Conservation (phyloP, 2,113 vertebrate genomes). For the Strix uralensis region DNA sequence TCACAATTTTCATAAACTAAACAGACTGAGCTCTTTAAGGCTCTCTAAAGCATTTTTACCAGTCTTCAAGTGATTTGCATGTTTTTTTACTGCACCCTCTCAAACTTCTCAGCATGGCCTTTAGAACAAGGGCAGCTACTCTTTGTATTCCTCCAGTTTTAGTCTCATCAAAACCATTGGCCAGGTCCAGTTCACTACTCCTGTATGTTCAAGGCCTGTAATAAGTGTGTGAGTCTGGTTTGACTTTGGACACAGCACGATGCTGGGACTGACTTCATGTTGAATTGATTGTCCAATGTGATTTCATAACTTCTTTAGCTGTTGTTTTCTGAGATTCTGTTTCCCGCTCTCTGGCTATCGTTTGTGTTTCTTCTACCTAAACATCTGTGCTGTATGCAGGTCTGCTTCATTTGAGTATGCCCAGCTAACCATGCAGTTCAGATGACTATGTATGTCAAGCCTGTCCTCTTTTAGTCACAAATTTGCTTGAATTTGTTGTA, state of each 20-base stretch:
- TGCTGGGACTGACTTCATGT: neutral
- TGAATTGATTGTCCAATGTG: neutral
- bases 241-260: neutral
- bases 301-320: neutral
- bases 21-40: neutral
- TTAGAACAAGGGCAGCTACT: neutral
- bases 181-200: neutral
- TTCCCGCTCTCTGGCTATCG: neutral
- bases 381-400: neutral
- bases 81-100: neutral
- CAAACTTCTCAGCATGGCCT: neutral
- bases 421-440: neutral
- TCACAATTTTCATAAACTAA: neutral
- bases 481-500: neutral
- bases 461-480: neutral
- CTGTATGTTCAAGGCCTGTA: neutral
- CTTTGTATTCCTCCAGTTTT: neutral
- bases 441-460: neutral
- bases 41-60: neutral
- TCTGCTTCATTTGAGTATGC: neutral
- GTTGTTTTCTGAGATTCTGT: neutral
- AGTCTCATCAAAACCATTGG: neutral
- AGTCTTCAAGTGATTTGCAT: neutral
- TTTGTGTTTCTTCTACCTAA: neutral
- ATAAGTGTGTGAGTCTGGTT: neutral